Evolutionary conservation across 2,888 invertebrate genomes (phyloP).

Genomic region (Ochropleura plecta): DNA sequence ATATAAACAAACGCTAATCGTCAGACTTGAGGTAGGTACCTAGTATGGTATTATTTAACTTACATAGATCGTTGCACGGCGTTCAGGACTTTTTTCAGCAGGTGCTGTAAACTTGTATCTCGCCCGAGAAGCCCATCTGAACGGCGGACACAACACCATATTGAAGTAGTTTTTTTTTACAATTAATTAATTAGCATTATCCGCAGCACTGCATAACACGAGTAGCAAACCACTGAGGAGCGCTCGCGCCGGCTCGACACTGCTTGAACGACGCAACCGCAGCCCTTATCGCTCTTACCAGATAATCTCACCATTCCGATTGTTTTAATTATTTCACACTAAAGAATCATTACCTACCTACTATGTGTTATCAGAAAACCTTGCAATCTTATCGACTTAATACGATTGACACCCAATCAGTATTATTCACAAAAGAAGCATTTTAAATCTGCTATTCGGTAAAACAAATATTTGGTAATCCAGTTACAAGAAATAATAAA

Average conservation of each 20-base stretch:
- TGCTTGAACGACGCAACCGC: conserved; percentile 79
- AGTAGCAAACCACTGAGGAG: conserved; percentile 72
- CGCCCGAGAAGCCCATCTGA: conserved; percentile 83
- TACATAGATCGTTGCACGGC: conserved; percentile 84
- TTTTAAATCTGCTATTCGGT: conserved; percentile 39
- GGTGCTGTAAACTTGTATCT: conserved; percentile 80
- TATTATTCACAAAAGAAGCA: conserved; percentile 65
- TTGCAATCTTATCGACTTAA: conserved; percentile 86
- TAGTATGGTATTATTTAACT: conserved; percentile 67
- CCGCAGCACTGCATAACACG: conserved; percentile 46
- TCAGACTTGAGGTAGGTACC: neutral
- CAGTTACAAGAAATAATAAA: conserved; percentile 20
- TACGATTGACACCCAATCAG: conserved; percentile 82
- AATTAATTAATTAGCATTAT: conserved; percentile 39
- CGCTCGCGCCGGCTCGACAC: conserved; percentile 85
- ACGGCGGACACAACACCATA: conserved; percentile 88
- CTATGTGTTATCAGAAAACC: conserved; percentile 85
- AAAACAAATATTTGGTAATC: conserved; percentile 21
- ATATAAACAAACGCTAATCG: conserved; percentile 14
- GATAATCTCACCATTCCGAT: conserved; percentile 88
- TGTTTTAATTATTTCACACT: conserved; percentile 89
- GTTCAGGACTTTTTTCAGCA: conserved; percentile 60
- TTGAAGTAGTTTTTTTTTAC: conserved; percentile 46
- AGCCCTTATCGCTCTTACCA: conserved; percentile 83
- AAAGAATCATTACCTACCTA: conserved; percentile 83